Evolutionary conservation across 2,113 vertebrate species (phyloP).

Genomic region (Gavialis gangeticus): DNA sequence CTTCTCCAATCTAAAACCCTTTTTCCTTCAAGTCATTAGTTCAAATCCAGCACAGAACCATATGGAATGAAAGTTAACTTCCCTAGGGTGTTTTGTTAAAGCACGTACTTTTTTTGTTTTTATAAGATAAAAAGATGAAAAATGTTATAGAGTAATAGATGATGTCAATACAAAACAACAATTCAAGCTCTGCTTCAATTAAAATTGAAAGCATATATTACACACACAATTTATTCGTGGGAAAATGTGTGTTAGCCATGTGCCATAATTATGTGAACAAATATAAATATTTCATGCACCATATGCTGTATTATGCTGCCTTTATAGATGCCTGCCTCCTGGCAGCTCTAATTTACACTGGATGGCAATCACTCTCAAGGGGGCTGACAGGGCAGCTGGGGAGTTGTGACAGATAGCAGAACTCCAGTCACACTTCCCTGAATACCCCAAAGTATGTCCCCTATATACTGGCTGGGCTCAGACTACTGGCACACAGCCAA

Average conservation of each 20-base stretch:
- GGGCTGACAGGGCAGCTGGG: not conserved
- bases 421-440: not conserved
- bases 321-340: not conserved
- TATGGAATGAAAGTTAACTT: not conserved
- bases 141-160: fast-evolving
- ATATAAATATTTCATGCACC: constrained; percentile 24
- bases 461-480: fast-evolving
- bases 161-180: not conserved
- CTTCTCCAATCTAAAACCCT: not conserved
- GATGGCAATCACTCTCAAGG: not conserved
- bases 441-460: fast-evolving
- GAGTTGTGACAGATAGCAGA: not conserved
- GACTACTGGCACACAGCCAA: fast-evolving
- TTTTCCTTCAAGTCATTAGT: fast-evolving
- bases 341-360: fast-evolving
- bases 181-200: not conserved
- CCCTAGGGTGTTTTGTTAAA: not conserved
- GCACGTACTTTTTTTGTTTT: not conserved
- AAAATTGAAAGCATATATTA: not conserved
- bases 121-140: not conserved
- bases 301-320: not conserved
- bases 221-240: not conserved
- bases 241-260: not conserved
- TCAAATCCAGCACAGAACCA: not conserved
- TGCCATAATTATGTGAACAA: not conserved